Evolutionary conservation across 2,888 invertebrate species (phyloP), one percentile per base, ranked within the genome.

Genomic region (Melinopterus prodromus): DNA sequence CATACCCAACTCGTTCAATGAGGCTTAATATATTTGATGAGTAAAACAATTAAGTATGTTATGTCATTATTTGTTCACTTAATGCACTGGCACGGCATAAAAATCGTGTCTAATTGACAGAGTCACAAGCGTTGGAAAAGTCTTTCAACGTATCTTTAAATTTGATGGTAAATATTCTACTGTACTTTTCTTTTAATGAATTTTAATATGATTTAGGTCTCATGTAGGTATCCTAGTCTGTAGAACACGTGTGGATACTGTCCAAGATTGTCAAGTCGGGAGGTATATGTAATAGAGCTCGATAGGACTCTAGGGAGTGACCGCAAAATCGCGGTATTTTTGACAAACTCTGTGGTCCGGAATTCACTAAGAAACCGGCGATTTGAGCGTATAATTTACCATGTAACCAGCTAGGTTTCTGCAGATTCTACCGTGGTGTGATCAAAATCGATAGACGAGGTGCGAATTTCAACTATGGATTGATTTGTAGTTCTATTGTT

Each of bases 401-500:
- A 78, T 83, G 77, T 82, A 83, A 82, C 82, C 82, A 81, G 79
- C 78, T 76, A 76, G 74, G 78, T 77, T 77, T 70, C 78, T 79
- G 81, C 81, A 53, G 12, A 53, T 53, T 26, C 26, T 26, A 26
- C 26, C 3, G 26, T 26, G 2, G 26, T 26, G 26, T 26, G 69
- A 80, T 82, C 82, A 82, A 83, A 82, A 84, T 26, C 26, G 26
- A 26, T 26, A 26, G 26, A 2, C 26, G 26, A 26, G 26, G 26
- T 26, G 26, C 26, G 26, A 26, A 81, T 77, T 81, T 78, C 79
- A 84, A 85, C 86, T 85, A 85, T 83, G 84, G 84, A 83, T 83
- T 84, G 86, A 87, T 86, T 87, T 86, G 86, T 85, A 85, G 84
- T 80, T 83, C 83, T 81, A 84, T 87, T 88, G 86, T 87, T 82